These are phyloP conservation scores for Spizaetus ornatus DNA, from an alignment of 2,113 vertebrate genomes.

Conservation along the genomic window DNA sequence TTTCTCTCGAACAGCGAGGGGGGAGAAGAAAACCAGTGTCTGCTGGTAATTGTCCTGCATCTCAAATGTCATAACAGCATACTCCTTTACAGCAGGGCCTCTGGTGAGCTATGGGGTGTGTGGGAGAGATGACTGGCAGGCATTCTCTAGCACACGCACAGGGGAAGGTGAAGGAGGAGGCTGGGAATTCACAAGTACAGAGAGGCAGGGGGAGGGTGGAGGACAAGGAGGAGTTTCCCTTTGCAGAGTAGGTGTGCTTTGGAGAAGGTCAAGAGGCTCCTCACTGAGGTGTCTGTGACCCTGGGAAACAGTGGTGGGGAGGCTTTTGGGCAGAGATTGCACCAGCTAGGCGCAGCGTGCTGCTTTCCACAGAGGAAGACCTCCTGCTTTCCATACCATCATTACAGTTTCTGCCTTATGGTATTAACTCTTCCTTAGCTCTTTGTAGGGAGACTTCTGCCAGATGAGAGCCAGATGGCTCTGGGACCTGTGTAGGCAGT, in stretches of 20 bases:
- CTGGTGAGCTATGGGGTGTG: background rate
- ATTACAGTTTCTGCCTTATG: background rate
- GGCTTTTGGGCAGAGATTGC: fast-evolving
- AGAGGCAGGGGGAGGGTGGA: background rate
- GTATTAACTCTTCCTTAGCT: background rate
- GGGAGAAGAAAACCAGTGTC: background rate
- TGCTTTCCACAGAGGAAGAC: background rate
- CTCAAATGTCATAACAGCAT: background rate
- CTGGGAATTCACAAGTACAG: background rate
- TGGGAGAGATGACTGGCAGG: background rate
- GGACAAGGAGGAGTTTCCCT: background rate
- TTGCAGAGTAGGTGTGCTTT: background rate
- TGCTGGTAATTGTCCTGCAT: background rate
- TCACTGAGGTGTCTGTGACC: background rate
- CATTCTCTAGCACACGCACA: fast-evolving
- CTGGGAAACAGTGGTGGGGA: background rate
- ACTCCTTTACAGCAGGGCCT: background rate
- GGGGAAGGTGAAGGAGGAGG: background rate
- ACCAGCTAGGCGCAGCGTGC: background rate
- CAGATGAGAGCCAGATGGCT: background rate
- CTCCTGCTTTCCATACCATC: background rate
- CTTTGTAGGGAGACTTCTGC: background rate
- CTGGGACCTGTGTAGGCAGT: background rate
- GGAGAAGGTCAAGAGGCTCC: background rate
- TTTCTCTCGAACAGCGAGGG: background rate